A percentile compares a stretch with the other conserved stretches of the same genome.
Conservation (phyloP, 92 coral and sea anemone species). For the Meandrina meandrites region DNA sequence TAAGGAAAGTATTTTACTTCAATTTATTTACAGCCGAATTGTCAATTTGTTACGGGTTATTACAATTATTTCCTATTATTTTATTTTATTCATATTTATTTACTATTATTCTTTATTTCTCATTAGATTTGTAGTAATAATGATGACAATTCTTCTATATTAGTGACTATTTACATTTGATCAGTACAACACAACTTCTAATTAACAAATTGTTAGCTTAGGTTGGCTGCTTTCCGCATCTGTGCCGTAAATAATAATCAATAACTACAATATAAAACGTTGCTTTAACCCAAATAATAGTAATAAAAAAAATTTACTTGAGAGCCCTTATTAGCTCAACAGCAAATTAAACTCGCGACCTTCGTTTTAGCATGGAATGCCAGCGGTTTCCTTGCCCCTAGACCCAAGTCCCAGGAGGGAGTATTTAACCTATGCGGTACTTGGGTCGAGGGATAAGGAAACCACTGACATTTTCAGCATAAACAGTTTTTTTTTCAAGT, state of each 20-base stretch:
- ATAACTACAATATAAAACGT: neutral
- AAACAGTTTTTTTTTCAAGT: neutral
- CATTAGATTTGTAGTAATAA: neutral
- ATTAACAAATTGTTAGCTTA: neutral
- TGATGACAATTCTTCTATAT: neutral
- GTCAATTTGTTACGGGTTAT: neutral
- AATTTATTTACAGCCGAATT: conserved; percentile 17
- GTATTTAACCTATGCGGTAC: neutral
- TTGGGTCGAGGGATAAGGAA: neutral
- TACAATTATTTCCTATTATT: neutral
- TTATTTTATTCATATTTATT: neutral
- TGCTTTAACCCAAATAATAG: neutral
- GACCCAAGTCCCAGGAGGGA: neutral
- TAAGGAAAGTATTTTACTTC: conserved; percentile 6
- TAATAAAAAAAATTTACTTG: neutral
- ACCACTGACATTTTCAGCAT: neutral
- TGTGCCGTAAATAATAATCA: neutral
- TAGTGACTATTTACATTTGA: neutral
- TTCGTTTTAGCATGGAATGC: neutral
- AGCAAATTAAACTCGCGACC: neutral
- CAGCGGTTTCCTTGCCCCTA: neutral
- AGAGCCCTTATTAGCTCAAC: neutral
- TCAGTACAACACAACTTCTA: neutral
- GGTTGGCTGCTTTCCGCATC: neutral
- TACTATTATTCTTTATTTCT: neutral